A percentile compares a stretch with the other conserved stretches of the same genome.
Conservation (phyloP, 2,888 invertebrate species). For the Pammene fasciana region DNA sequence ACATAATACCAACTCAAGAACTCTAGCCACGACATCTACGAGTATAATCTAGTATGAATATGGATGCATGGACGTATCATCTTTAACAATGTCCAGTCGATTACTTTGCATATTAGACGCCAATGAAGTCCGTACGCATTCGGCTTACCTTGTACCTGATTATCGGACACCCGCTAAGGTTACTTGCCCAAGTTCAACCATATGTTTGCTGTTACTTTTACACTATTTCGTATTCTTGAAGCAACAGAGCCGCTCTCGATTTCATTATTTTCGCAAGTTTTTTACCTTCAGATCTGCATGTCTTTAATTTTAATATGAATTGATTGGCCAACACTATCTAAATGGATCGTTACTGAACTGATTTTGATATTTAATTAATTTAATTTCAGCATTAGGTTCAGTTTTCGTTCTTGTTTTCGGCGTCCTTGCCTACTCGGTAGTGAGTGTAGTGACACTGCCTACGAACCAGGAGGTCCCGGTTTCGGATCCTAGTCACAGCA, state of each 20-base stretch:
- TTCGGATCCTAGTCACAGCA: too few species aligned
- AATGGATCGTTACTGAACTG: not conserved
- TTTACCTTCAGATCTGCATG: not conserved
- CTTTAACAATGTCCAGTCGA: constrained; percentile 14
- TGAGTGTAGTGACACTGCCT: too few species aligned
- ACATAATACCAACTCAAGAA: not conserved
- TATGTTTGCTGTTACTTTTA: constrained; percentile 26
- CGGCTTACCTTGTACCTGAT: constrained; percentile 49
- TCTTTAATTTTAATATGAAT: not conserved
- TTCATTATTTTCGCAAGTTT: too few species aligned
- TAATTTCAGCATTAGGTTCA: too few species aligned
- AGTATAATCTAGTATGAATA: not conserved
- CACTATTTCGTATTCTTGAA: constrained; percentile 18
- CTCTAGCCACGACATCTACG: not conserved
- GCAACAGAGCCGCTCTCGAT: constrained; percentile 11
- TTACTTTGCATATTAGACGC: constrained; percentile 26
- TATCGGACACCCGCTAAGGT: constrained; percentile 53
- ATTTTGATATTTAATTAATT: too few species aligned
- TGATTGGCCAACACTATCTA: not conserved
- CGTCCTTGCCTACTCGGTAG: too few species aligned
- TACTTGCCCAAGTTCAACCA: constrained; percentile 46
- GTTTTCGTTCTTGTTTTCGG: too few species aligned
- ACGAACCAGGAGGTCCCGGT: too few species aligned
- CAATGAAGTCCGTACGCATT: constrained; percentile 42
- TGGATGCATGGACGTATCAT: not conserved